Conservation (phyloP, 2,888 invertebrate genomes). For the Nudaria mundana region DNA sequence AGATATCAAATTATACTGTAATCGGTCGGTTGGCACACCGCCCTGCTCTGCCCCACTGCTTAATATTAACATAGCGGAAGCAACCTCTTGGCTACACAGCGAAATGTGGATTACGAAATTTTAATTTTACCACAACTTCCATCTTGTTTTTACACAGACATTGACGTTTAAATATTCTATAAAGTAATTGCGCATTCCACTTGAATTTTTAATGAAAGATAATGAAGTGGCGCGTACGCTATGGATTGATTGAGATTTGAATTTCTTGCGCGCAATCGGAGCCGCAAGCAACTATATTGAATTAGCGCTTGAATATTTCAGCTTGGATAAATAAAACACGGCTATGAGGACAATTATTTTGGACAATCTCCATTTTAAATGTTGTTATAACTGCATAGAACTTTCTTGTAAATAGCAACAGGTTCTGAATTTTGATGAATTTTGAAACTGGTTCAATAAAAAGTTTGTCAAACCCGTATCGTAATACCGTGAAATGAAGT, state of each 20-base stretch:
- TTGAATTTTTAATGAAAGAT: slow-evolving; percentile 76
- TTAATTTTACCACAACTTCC: slow-evolving; percentile 68
- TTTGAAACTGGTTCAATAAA: slow-evolving; percentile 13
- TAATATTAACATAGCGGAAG: slow-evolving; percentile 72
- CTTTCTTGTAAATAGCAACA: slow-evolving; percentile 43
- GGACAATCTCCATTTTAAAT: slow-evolving; percentile 34
- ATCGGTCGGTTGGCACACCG: slow-evolving; percentile 58
- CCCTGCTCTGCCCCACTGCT: slow-evolving; percentile 46
- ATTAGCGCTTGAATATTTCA: slow-evolving; percentile 70
- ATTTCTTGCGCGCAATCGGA: slow-evolving; percentile 70
- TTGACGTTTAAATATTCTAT: slow-evolving; percentile 73
- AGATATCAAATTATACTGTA: slow-evolving; percentile 75
- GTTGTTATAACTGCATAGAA: slow-evolving; percentile 44
- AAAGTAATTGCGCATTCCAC: slow-evolving; percentile 69
- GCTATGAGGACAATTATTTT: slow-evolving; percentile 44
- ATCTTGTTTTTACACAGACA: slow-evolving; percentile 66
- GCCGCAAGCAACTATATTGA: slow-evolving; percentile 56
- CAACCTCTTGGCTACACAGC: slow-evolving; percentile 60
- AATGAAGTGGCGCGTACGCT: slow-evolving; percentile 59
- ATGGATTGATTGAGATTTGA: slow-evolving; percentile 75
- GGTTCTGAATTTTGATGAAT: slow-evolving; percentile 22
- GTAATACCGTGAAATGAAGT: background rate
- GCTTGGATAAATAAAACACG: slow-evolving; percentile 60
- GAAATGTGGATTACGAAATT: slow-evolving; percentile 65
- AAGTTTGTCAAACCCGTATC: slow-evolving; percentile 9